A percentile compares a stretch with the other conserved stretches of the same genome.
Conservation (phyloP, 2,113 vertebrate species). For the Glaucomys volans region DNA sequence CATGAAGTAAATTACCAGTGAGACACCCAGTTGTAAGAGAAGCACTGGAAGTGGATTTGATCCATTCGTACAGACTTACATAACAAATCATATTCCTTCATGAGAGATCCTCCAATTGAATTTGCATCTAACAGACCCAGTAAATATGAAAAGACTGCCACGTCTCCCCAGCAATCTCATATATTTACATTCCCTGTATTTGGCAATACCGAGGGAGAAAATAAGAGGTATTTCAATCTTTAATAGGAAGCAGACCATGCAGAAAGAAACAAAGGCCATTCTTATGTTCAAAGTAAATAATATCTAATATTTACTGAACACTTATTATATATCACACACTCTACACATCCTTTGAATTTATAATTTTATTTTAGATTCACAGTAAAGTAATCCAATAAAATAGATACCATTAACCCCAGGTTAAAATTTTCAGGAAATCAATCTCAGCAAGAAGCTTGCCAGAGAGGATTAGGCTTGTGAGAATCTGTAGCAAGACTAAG, state of each 20-base stretch:
- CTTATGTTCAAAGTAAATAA: not conserved
- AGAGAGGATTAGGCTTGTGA: not conserved
- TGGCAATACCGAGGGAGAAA: conserved; percentile 60
- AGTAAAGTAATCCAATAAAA: not conserved
- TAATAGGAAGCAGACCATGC: not conserved
- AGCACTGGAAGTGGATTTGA: not conserved
- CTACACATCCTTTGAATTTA: not conserved
- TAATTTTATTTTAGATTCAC: not conserved
- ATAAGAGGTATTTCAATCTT: not conserved
- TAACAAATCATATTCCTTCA: conserved; percentile 65
- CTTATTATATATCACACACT: not conserved
- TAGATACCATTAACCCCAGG: not conserved
- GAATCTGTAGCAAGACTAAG: not conserved
- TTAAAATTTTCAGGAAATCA: not conserved
- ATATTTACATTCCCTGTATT: conserved; percentile 68
- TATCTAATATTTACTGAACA: not conserved
- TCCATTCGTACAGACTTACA: not conserved
- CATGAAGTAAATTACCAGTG: not conserved
- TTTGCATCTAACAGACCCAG: conserved; percentile 52
- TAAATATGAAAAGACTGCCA: conserved; percentile 75
- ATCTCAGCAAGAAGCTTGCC: not conserved
- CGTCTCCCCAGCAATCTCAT: conserved; percentile 37
- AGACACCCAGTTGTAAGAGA: not conserved
- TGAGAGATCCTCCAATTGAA: conserved; percentile 56
- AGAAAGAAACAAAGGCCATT: not conserved